Evolutionary conservation across 2,888 invertebrate genomes (phyloP), one percentile per base, ranked within the genome.

Genomic region (Cyclophora albipunctata): DNA sequence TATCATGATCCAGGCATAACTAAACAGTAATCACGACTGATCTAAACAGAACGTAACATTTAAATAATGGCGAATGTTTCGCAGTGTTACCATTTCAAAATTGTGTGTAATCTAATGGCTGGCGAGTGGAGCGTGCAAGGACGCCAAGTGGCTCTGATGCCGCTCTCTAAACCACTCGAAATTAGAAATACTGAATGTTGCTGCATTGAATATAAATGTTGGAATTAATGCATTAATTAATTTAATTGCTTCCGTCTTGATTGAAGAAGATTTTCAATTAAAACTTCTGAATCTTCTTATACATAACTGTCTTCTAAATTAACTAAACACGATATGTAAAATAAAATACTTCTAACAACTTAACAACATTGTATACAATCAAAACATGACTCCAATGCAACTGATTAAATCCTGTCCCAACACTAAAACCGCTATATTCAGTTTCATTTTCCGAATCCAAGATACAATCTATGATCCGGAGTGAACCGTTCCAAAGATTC

Each of bases 41-140:
- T 45, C 20, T 40, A 34, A 42, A 47, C 35, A 5, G 42, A 47
- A 20, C 35, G 47, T 20, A 33, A 7, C 42, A 42, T 7, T 42
- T 47, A 35, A 35, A 34, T 47, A 37, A 37, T 37, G 37, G 37
- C 37, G 34, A 43, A 7, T 7, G 42, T 34, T 47, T 7, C 34
- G 47, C 20, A 37, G 37, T 37, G 37, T 37, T 37, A 37, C 37
- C 37, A 37, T 37, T 37, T 37, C 37, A 5, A 37, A 48, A 34
- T 47, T 37, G 35, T 46, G 37, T 45, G 46, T 45, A 47, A 50
- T 54, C 48, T 50, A 53, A 57, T 51, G 45, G 37, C 37, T 37
- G 42, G 7, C 47, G 47, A 50, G 44, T 52, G 49, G 47, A 50
- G 46, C 53, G 50, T 57, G 45, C 60, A 58, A 60, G 60, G 60